Evolutionary conservation across 1,140 invertebrate species (phyloP).

Genomic region (Megalonaias nervosa): DNA sequence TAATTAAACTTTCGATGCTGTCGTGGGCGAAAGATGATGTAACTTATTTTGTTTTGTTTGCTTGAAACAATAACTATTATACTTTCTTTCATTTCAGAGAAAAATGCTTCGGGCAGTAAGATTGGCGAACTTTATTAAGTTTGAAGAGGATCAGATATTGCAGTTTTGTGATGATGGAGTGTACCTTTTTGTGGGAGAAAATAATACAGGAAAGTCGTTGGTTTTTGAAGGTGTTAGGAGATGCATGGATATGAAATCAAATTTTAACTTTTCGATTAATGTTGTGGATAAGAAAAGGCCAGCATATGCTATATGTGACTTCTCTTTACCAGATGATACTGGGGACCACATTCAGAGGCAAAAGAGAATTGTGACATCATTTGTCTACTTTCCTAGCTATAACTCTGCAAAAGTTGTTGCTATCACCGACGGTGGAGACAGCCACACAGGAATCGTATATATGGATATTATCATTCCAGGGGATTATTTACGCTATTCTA

Average conservation of each 20-base stretch:
- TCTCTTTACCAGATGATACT: slow-evolving; percentile 5
- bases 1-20: too few species aligned
- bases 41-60: too few species aligned
- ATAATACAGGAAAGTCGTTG: too few species aligned
- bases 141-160: slow-evolving; percentile 8
- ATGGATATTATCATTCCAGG: neutral
- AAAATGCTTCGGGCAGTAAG: slow-evolving; percentile 12
- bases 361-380: neutral
- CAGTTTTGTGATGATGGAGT: too few species aligned
- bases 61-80: neutral
- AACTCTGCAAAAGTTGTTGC: slow-evolving; percentile 2
- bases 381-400: neutral
- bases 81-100: neutral
- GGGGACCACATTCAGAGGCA: neutral
- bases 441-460: neutral
- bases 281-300: neutral
- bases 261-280: neutral
- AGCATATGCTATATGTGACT: slow-evolving; percentile 9
- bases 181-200: too few species aligned
- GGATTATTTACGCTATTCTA: too few species aligned
- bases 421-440: neutral
- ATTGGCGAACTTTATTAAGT: slow-evolving; percentile 15
- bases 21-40: too few species aligned
- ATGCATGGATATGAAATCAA: slow-evolving; percentile 5
- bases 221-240: too few species aligned